These are phyloP conservation scores for Gari tellinella DNA, from an alignment of 2,888 invertebrate species.

Conservation along the genomic window DNA sequence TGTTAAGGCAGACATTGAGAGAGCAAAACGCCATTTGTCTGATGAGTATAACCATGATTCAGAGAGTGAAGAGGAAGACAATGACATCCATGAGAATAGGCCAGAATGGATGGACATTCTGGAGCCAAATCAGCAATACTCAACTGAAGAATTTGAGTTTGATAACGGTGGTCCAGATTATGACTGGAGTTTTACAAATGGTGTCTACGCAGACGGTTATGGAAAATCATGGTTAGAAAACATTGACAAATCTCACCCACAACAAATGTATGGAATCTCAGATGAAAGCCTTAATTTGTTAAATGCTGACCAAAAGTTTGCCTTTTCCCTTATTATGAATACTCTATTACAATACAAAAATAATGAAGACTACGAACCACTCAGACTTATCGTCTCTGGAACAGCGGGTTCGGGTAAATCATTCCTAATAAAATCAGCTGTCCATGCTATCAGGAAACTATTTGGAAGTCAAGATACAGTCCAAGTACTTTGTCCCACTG, in stretches of 20 bases:
- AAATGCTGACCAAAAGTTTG: conserved; percentile 45
- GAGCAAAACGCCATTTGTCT: conserved; percentile 18
- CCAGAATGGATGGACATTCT: conserved; percentile 58
- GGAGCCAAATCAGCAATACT: conserved; percentile 32
- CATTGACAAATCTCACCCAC: no score
- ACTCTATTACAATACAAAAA: conserved; percentile 20
- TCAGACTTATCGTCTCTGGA: conserved; percentile 47
- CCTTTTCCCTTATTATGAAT: conserved; percentile 50
- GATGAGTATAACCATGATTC: no score
- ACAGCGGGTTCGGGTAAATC: conserved; percentile 54
- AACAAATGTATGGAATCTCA: conserved; percentile 22
- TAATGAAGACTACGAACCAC: conserved; percentile 6
- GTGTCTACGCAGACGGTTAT: conserved; percentile 12
- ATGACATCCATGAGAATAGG: conserved; percentile 8
- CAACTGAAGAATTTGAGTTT: conserved; percentile 29
- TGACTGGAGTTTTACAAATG: background rate
- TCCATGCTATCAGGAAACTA: conserved; percentile 28
- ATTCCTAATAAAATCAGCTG: conserved; percentile 49
- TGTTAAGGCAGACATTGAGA: conserved; percentile 55
- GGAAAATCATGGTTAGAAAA: no score
- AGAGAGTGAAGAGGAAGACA: background rate
- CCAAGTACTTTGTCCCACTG: conserved; percentile 55
- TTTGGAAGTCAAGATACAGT: conserved; percentile 42
- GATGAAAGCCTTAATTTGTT: no score
- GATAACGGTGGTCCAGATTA: no score